Base-by-base conservation (phyloP, 1,140 invertebrate species). In the Drosophila quadrilineata region DNA sequence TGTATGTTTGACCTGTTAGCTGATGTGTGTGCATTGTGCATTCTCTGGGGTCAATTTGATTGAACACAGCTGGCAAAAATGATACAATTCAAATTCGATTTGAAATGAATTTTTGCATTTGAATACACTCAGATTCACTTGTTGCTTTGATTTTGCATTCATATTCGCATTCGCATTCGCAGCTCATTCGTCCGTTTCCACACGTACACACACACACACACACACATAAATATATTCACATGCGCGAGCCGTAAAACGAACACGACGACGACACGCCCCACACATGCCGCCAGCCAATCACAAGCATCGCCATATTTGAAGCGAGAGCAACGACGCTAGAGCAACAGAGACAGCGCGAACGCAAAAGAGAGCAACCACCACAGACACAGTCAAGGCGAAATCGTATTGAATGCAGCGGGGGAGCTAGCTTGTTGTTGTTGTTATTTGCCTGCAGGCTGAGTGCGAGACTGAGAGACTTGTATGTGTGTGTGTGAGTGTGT, bases 231-330 rank as follows among this genome's bases (percentile, higher is more conserved):
- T 40, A 38, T 56, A 19, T 57, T 63, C 59, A 35, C 53, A 49
- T 66, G 63, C 36, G 40, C 45, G 29, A 26, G 6, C 43, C 17
- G 33, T 48, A 31, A 24, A 38, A 33, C n/a, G n/a, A n/a, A n/a
- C n/a, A n/a, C n/a, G 22, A 52, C 3, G 10, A 14, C n/a, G 49
- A 14, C 50, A 65, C 74, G 60, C 70, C 79, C 66, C 50, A 16
- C 36, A 14, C 38, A 6, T 19, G 6, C 24, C 16, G 40, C 4
- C 53, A 54, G 36, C 79, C 79, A 84, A 84, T 84, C 74, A 54
- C 29, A 63, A 46, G 16, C 38, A 36, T 60, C 79, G 79, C 79
- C 79, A 84, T 84, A 85, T 84, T 84, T 84, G 75, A 74, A 85
- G 71, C 57, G 79, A 67, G 79, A 73, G 63, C 52, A 66, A 65